phyloP scores from a whole-genome alignment of 2,113 vertebrate species.

The Gallinago jamesoni region DNA sequence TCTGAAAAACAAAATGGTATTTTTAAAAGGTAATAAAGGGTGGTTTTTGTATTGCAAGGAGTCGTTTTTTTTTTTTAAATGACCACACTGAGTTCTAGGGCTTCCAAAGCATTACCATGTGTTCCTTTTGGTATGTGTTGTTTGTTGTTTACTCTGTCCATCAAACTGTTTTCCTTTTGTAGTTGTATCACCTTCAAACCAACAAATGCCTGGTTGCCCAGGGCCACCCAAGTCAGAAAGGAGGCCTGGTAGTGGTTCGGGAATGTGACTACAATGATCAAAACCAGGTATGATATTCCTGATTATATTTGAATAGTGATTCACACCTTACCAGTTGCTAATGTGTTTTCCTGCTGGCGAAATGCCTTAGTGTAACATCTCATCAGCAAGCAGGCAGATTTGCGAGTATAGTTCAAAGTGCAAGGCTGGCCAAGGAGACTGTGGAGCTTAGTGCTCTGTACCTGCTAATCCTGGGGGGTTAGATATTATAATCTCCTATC shows the following conservation, averaged over 20 bases:
- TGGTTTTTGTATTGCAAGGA: background rate
- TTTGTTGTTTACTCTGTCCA: background rate
- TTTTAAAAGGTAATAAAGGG: background rate
- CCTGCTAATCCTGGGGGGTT: background rate
- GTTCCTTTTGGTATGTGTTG: background rate
- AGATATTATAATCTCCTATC: background rate
- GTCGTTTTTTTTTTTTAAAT: background rate
- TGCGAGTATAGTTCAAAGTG: background rate
- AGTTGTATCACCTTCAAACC: constrained; percentile 89
- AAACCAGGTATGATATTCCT: constrained; percentile 82
- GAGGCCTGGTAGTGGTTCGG: constrained; percentile 84
- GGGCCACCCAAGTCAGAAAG: constrained; percentile 93
- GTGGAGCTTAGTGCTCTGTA: background rate
- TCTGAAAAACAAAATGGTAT: background rate
- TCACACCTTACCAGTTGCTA: background rate
- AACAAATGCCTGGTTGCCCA: constrained; percentile 89
- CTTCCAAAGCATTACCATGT: background rate
- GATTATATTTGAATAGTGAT: rapidly evolving
- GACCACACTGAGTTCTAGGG: background rate
- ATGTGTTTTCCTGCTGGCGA: background rate
- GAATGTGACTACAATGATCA: constrained; percentile 85
- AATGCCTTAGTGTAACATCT: background rate
- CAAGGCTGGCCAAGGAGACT: background rate
- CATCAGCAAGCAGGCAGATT: background rate
- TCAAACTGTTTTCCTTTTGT: background rate